Conservation (phyloP, 1,140 invertebrate genomes). For the Pseudoatta argentina region DNA sequence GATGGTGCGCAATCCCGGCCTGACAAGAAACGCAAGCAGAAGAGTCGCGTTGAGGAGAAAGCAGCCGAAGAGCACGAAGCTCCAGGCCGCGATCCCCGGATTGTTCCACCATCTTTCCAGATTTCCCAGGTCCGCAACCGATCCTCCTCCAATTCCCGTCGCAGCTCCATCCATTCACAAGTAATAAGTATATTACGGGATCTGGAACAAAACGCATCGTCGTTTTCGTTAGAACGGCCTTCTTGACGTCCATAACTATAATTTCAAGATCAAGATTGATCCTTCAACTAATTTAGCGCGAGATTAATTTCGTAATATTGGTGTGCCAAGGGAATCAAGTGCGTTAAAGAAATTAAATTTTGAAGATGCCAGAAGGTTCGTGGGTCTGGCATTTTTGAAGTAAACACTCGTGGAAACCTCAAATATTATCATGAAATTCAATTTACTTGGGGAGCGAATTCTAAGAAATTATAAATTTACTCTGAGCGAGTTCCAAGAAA, state of each 20-base stretch:
- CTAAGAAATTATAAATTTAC: not conserved
- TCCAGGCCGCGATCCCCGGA: slow-evolving; percentile 80
- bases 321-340: not conserved
- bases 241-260: not conserved
- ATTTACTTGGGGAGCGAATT: too few relatives aligned
- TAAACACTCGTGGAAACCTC: too few relatives aligned
- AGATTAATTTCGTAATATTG: not conserved
- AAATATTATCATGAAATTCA: too few relatives aligned
- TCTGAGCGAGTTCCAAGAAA: not conserved
- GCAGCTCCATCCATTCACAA: slow-evolving; percentile 87
- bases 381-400: too few relatives aligned
- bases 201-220: slow-evolving; percentile 72
- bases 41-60: slow-evolving; percentile 84
- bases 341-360: not conserved
- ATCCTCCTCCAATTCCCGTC: slow-evolving; percentile 81
- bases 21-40: slow-evolving; percentile 88
- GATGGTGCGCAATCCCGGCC: slow-evolving; percentile 87
- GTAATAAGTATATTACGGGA: slow-evolving; percentile 78
- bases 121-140: slow-evolving; percentile 81
- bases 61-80: slow-evolving; percentile 82
- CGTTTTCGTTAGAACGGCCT: not conserved
- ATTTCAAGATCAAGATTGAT: not conserved
- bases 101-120: slow-evolving; percentile 83
- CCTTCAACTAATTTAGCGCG: not conserved
- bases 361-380: too few relatives aligned